Base-by-base conservation (phyloP, 2,797 vertebrate species). In the Amphiprion clarkii region DNA sequence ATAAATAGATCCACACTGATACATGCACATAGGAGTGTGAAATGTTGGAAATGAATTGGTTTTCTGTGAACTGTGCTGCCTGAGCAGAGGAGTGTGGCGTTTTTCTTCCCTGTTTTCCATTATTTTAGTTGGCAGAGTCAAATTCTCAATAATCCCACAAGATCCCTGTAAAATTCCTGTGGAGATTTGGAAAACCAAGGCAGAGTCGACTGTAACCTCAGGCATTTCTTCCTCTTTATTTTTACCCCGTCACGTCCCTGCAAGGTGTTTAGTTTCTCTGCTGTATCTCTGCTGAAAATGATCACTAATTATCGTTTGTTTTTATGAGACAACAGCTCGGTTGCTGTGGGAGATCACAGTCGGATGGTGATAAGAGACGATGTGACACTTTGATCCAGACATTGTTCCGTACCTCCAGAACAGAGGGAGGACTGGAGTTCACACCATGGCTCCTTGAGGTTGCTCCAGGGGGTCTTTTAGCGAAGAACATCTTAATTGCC, bases 1-100 rank as follows among this genome's bases (percentile, higher is more conserved):
- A 82, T 67, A 82, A 79, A 82, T 76, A 48, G 65, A 78, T 65
- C 25, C 68, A 58, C n/a, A 64, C 40, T 78, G 68, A 81, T 77
- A 42, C 61, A 36, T n/a, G 59, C 75, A 76, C 44, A 54, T 11
- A 8, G 9, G 44, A 52, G 67, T 62, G 54, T 48, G 62, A 68
- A 70, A 82, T 60, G 67, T 25, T 52, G 25, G 3, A 16, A 76
- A 76, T 81, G 33, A 79, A 79, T 76, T 73, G 62, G 42, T 67
- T 87, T 58, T 74, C 9, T 55, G 66, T 77, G 60, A 86, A 74
- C 83, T 39, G 48, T 65, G 64, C 78, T 64, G 71, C 48, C 49
- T 3, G 59, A 72, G 75, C 52, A 12, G 23, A 52, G 74, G 79
- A 82, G 57, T 75, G 79, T 80, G 74, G 53, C 31, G 39, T 42